phyloP scores from a whole-genome alignment of 2,113 vertebrate species.

The Onychorhynchus coronatus region DNA sequence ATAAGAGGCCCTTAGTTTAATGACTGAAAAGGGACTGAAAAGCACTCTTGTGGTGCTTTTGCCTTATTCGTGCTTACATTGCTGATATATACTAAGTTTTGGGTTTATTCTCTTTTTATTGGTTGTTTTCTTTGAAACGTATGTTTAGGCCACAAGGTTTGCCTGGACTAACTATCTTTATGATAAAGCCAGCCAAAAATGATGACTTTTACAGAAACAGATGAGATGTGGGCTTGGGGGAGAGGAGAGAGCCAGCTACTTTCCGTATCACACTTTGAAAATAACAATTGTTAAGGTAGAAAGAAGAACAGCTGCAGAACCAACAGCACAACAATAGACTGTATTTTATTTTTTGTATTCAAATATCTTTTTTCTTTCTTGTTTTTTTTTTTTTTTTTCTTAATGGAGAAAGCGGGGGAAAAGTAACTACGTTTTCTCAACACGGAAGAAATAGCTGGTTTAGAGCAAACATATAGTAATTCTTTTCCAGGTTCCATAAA shows the following conservation, averaged over 20 bases:
- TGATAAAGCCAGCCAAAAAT: background rate
- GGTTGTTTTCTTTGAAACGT: background rate
- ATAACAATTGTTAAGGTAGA: background rate
- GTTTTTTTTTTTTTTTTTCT: background rate
- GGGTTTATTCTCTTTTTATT: background rate
- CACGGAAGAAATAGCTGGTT: background rate
- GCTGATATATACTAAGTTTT: background rate
- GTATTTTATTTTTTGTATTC: background rate
- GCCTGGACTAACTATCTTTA: background rate
- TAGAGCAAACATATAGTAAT: background rate
- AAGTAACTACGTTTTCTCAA: background rate
- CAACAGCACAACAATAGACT: background rate
- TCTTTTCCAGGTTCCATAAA: conserved; percentile 9
- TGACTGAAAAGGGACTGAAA: background rate
- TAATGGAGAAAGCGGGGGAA: no score
- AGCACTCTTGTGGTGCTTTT: background rate
- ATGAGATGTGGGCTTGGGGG: background rate
- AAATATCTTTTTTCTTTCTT: background rate
- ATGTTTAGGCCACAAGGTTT: background rate
- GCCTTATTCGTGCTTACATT: background rate
- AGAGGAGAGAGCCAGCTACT: background rate
- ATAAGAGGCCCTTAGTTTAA: background rate
- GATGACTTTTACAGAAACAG: background rate
- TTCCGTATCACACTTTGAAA: background rate
- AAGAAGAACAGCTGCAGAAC: background rate